Conservation (phyloP, 2,797 vertebrate species). For the Distichodus sexfasciatus region DNA sequence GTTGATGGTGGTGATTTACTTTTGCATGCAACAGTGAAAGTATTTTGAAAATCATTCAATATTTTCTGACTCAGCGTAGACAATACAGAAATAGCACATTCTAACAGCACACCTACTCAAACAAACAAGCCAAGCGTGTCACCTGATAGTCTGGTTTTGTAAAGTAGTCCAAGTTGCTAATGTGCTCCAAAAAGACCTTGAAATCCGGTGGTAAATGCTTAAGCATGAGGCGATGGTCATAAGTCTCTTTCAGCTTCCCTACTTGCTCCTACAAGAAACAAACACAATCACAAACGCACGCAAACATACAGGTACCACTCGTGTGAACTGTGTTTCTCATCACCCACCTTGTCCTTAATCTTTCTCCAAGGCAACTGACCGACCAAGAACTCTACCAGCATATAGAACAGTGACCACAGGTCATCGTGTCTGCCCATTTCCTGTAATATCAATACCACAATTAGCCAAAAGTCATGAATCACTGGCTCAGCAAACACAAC, state of each 20-base stretch:
- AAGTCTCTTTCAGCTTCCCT: slow-evolving; percentile 95
- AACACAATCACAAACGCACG: slow-evolving; percentile 3
- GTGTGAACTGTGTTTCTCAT: not conserved
- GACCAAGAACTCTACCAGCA: slow-evolving; percentile 97
- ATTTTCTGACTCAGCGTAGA: too few relatives aligned
- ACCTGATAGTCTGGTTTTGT: slow-evolving; percentile 99
- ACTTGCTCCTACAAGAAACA: slow-evolving; percentile 86
- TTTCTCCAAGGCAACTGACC: slow-evolving; percentile 98
- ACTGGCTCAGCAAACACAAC: not conserved
- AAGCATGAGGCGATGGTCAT: slow-evolving; percentile 94
- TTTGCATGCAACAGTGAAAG: too few relatives aligned
- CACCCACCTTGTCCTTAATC: slow-evolving; percentile 96
- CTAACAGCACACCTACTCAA: too few relatives aligned
- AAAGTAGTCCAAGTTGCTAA: slow-evolving; percentile 92
- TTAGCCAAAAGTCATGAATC: not conserved
- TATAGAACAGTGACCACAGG: slow-evolving; percentile 98
- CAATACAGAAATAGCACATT: too few relatives aligned
- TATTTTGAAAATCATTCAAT: too few relatives aligned
- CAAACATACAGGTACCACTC: slow-evolving; percentile 9
- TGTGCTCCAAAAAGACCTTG: slow-evolving; percentile 89
- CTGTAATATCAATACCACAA: slow-evolving; percentile 62
- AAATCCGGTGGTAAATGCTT: slow-evolving; percentile 97
- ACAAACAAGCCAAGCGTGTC: slow-evolving; percentile 46
- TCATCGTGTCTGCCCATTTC: slow-evolving; percentile 99
- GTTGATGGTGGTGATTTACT: too few relatives aligned